Evolutionary conservation across 2,888 invertebrate genomes (phyloP), one percentile per base, ranked within the genome.

Genomic region (Clunio marinus): DNA sequence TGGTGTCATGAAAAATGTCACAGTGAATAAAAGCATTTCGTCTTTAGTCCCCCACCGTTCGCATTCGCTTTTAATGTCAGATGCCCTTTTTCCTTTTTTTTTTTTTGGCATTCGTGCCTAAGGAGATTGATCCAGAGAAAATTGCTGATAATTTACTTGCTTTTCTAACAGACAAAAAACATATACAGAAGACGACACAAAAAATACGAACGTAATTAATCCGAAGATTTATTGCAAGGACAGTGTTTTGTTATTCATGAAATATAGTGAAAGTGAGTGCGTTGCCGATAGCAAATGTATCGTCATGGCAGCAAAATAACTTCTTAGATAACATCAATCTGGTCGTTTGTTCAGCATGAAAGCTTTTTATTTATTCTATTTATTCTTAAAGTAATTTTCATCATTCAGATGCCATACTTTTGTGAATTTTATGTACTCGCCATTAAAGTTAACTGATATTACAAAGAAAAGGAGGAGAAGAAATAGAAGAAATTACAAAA

Each of bases 161-260:
- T 15, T 22, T 37, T 22, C 35, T 22, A n/a, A 51, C 51, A 51
- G n/a, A 22, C 51, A 51, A 22, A 51, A 51, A 51, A 22, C 51
- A 51, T 51, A n/a, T n/a, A 27, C 60, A 22, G 20, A 32, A 22
- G 28, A 37, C 15, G 17, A 22, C 15, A 27, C 27, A 57, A 58
- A 46, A 46, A 46, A n/a, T 46, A 4, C 7, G 46, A 3, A 46
- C 46, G 46, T 65, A 65, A 65, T 65, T 65, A 65, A 65, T 65
- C 63, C 63, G 22, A 27, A 65, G 63, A 65, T 65, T 65, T 65
- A 65, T 65, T 65, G 17, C 63, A 46, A 65, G 63, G 63, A 46
- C 46, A 65, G n/a, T 46, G 63, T 46, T 65, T 65, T 46, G 63
- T 25, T 41, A 46, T 65, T 46, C 46, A 45, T 41, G 63, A 65